Conservation (phyloP, 2,888 invertebrate genomes). For the Diadegma fenestrale region DNA sequence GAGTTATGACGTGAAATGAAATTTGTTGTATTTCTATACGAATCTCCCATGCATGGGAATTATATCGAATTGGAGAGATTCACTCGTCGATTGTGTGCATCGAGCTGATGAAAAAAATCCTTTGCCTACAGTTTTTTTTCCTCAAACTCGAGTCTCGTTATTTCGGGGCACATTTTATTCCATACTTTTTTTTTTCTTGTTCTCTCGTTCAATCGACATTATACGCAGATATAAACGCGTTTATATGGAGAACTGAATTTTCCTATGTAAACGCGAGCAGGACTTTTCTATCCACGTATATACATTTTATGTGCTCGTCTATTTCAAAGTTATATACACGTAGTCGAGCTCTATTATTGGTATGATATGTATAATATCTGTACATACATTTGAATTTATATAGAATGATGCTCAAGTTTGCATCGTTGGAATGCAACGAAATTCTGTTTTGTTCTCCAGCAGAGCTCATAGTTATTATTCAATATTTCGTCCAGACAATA, state of each 20-base stretch:
- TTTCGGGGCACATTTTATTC: conserved; percentile 36
- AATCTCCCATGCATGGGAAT: neutral
- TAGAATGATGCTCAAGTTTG: too few species aligned
- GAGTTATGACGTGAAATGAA: neutral
- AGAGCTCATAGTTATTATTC: too few species aligned
- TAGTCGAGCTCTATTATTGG: neutral
- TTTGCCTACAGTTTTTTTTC: conserved; percentile 19
- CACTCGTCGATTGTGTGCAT: conserved; percentile 10
- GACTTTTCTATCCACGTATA: conserved; percentile 11
- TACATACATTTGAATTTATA: neutral
- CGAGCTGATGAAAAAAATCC: conserved; percentile 35
- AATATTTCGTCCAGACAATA: too few species aligned
- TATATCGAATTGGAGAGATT: neutral
- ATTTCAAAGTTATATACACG: conserved; percentile 6
- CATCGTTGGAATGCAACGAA: too few species aligned
- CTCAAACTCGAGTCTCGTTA: conserved; percentile 48
- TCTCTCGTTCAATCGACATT: conserved; percentile 31
- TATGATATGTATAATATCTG: neutral
- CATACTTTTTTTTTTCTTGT: conserved; percentile 11
- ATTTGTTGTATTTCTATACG: neutral
- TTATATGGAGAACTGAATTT: neutral
- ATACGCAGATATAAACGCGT: conserved; percentile 16
- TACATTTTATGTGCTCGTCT: neutral
- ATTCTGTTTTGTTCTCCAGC: too few species aligned
- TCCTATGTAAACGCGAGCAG: conserved; percentile 3